Evolutionary conservation across 2,113 vertebrate genomes (phyloP).

Genomic region (Rissa tridactyla): DNA sequence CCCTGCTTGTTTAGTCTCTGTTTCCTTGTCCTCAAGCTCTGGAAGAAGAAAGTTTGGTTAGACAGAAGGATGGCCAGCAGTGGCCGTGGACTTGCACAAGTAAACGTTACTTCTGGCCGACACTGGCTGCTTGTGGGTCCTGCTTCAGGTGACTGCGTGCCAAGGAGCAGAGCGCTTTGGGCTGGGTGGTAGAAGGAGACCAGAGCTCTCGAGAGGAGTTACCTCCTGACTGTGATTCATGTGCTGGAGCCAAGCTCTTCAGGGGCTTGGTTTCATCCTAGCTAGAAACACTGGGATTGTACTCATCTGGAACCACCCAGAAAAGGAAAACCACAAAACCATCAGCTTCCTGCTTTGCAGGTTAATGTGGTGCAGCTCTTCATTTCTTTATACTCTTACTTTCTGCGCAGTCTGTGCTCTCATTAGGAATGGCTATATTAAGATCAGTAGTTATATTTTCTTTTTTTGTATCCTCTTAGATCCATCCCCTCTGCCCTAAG

Average conservation of each 20-base stretch:
- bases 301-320: neutral
- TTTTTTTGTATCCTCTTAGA: neutral
- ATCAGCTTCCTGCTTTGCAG: neutral
- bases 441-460: neutral
- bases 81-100: neutral
- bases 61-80: neutral
- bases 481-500: neutral
- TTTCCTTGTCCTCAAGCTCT: neutral
- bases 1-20: neutral
- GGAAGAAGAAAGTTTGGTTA: neutral
- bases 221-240: neutral
- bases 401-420: neutral
- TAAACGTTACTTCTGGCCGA: neutral
- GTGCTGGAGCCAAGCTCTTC: neutral
- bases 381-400: neutral
- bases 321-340: neutral
- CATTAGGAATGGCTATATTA: neutral
- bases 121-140: neutral
- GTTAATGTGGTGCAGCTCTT: neutral
- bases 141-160: rapidly evolving
- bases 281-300: neutral
- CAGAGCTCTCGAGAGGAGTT: neutral
- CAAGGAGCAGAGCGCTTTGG: neutral
- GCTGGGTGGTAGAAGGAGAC: neutral
- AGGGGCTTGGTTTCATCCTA: neutral